These are phyloP conservation scores for Laticauda colubrina DNA, from an alignment of 2,113 vertebrate genomes.

Conservation along the genomic window DNA sequence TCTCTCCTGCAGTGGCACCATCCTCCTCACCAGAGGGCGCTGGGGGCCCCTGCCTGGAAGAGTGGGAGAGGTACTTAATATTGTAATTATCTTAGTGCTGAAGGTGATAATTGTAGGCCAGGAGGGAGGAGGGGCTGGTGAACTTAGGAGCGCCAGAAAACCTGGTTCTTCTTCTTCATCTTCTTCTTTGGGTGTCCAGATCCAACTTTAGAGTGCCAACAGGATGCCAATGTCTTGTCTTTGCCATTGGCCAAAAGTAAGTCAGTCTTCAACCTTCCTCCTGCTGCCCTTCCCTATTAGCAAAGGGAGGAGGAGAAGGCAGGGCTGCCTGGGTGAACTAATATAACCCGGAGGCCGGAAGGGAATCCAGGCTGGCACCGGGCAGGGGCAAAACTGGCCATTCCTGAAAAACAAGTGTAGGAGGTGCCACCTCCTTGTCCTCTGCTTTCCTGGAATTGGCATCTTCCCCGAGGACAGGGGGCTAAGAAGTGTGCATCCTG, in stretches of 20 bases:
- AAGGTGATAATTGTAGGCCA: background rate
- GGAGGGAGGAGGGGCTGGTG: background rate
- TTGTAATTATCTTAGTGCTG: background rate
- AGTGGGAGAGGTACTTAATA: no score
- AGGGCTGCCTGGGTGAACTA: background rate
- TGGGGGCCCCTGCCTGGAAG: slow-evolving; percentile 8
- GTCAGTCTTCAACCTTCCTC: background rate
- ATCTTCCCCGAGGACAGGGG: background rate
- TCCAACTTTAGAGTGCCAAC: background rate
- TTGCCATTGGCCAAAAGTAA: background rate
- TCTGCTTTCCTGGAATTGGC: background rate
- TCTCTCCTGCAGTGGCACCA: background rate
- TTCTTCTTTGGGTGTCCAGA: background rate
- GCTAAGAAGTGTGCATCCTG: background rate
- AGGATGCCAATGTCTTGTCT: background rate
- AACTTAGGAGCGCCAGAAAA: background rate
- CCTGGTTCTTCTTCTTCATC: background rate
- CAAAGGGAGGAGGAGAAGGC: background rate
- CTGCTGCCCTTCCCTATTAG: background rate
- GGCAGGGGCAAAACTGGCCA: background rate
- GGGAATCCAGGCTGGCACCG: background rate
- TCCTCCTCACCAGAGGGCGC: slow-evolving; percentile 34
- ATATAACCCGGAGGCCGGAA: background rate
- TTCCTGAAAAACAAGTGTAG: background rate
- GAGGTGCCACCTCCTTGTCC: background rate